These are phyloP conservation scores for Dinoponera quadriceps DNA, from an alignment of 1,140 invertebrate genomes.

Conservation along the genomic window DNA sequence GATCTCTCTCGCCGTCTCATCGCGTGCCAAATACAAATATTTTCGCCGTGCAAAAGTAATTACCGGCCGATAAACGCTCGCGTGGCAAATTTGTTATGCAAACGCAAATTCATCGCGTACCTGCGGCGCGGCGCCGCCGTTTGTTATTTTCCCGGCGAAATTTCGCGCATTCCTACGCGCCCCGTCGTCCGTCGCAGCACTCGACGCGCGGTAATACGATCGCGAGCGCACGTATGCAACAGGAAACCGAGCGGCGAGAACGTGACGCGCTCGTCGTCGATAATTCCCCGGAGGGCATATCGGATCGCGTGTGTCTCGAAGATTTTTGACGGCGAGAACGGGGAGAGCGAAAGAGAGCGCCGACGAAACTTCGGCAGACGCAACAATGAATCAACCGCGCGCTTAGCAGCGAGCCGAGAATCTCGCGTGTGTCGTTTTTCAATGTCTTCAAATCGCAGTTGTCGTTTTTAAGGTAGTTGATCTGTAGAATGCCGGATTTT, in stretches of 20 bases:
- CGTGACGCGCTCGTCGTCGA: background rate
- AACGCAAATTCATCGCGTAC: constrained; percentile 46
- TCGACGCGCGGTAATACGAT: background rate
- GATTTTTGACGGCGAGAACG: background rate
- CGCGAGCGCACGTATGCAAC: background rate
- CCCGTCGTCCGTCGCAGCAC: constrained; percentile 1
- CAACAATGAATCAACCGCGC: no score
- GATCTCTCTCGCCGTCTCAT: background rate
- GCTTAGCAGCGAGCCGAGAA: no score
- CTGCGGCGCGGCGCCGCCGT: constrained; percentile 22
- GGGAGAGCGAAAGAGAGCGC: no score
- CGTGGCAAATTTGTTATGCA: constrained; percentile 56
- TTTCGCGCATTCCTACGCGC: background rate
- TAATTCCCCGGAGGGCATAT: background rate
- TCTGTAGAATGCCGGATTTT: no score
- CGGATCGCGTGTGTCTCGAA: background rate
- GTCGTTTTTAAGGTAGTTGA: no score
- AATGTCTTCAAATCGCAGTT: no score
- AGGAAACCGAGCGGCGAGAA: background rate
- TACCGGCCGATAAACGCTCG: constrained; percentile 57
- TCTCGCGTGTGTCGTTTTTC: no score
- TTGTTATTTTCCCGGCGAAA: constrained; percentile 27
- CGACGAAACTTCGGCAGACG: no score
- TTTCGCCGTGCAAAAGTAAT: constrained; percentile 51
- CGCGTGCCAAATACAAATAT: constrained; percentile 60